phyloP scores from a whole-genome alignment of 2,113 vertebrate genomes.

The Ceuthmochares aereus region DNA sequence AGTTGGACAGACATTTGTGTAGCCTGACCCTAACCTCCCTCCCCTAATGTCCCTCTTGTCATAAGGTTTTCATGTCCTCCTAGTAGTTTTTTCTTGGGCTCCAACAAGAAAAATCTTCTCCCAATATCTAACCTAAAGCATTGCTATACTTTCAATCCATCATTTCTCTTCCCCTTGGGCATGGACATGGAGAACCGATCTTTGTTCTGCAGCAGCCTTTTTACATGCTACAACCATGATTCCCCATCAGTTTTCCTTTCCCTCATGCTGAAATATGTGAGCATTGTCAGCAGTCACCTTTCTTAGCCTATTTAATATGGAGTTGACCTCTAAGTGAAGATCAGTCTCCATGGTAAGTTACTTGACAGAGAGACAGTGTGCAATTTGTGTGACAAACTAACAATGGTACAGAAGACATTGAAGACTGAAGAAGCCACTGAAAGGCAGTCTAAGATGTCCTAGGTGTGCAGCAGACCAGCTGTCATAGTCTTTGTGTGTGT shows the following conservation, averaged over 20 bases:
- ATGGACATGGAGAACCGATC: neutral
- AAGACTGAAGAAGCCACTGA: neutral
- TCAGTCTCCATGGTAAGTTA: neutral
- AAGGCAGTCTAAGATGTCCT: neutral
- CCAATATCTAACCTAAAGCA: neutral
- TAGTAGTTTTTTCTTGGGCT: neutral
- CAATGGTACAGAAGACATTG: neutral
- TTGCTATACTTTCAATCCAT: neutral
- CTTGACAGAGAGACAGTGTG: neutral
- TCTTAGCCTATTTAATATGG: neutral
- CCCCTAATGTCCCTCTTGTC: neutral
- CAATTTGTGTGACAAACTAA: neutral
- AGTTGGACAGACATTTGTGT: neutral
- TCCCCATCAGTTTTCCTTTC: neutral
- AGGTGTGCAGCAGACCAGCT: neutral
- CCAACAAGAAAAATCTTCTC: neutral
- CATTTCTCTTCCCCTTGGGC: fast-evolving
- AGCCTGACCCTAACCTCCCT: neutral
- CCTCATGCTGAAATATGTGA: neutral
- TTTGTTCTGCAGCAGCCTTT: neutral
- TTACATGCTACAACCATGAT: neutral
- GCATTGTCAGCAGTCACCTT: neutral
- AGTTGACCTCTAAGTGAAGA: neutral
- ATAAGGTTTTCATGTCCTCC: neutral
- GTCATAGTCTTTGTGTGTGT: neutral